Evolutionary conservation across 1,140 invertebrate species (phyloP).

Genomic region (Meloidogyne hapla): DNA sequence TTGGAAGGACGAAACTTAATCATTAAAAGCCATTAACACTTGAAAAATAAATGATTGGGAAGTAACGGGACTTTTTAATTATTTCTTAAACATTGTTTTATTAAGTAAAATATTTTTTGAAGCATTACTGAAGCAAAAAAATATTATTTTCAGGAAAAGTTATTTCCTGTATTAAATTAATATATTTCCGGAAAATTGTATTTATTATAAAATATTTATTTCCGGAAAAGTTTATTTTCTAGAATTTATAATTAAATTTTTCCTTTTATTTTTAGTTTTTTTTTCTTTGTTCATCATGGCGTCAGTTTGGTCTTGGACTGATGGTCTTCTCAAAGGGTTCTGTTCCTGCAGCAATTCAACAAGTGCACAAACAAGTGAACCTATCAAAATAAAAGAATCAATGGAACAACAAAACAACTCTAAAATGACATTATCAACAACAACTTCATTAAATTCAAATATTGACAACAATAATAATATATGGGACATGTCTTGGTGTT

Average conservation of each 20-base stretch:
- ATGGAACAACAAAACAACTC: neutral
- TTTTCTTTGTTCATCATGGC: slow-evolving; percentile 34
- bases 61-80: neutral
- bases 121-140: too few relatives aligned
- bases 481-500: neutral
- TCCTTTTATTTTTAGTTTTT: too few relatives aligned
- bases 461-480: neutral
- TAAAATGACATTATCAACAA: neutral
- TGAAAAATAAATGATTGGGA: neutral
- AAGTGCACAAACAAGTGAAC: slow-evolving; percentile 13
- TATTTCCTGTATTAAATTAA: neutral
- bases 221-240: neutral
- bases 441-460: neutral
- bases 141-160: too few relatives aligned
- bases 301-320: slow-evolving; percentile 39
- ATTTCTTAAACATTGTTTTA: neutral
- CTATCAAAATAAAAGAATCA: neutral
- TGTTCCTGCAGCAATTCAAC: slow-evolving; percentile 37
- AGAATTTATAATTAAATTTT: neutral
- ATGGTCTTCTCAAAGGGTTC: slow-evolving; percentile 42
- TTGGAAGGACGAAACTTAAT: neutral
- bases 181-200: neutral
- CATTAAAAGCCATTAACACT: slow-evolving; percentile 3
- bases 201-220: neutral
- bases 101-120: neutral